phyloP scores from a whole-genome alignment of 2,113 vertebrate genomes.

The Clinocottus analis region DNA sequence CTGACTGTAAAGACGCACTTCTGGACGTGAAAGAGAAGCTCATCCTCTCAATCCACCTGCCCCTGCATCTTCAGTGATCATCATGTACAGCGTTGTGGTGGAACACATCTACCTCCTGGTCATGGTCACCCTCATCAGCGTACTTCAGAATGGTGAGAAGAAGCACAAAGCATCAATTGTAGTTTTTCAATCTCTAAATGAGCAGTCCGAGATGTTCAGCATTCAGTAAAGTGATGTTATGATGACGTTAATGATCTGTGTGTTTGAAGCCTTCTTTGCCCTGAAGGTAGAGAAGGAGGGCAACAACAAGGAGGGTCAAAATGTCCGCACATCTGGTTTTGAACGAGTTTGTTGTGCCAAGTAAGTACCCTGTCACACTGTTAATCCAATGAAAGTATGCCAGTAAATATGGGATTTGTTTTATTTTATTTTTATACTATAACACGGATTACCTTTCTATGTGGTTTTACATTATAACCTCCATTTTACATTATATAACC shows the following conservation, averaged over 20 bases:
- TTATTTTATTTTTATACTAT: background rate
- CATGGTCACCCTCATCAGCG: slow-evolving; percentile 90
- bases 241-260: background rate
- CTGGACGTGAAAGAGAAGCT: slow-evolving; percentile 22
- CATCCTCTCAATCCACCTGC: slow-evolving; percentile 9
- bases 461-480: slow-evolving; percentile 41
- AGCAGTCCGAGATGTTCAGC: background rate
- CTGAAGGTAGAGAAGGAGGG: slow-evolving; percentile 92
- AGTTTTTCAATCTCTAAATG: background rate
- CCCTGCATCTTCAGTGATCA: background rate
- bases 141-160: slow-evolving; percentile 91
- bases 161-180: too few relatives aligned
- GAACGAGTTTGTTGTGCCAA: slow-evolving; percentile 92
- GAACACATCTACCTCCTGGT: slow-evolving; percentile 88
- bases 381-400: background rate
- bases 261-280: slow-evolving; percentile 88
- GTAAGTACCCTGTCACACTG: slow-evolving; percentile 82
- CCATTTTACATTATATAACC: background rate
- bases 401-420: background rate
- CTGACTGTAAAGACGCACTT: background rate
- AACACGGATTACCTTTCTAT: slow-evolving; percentile 34
- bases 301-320: slow-evolving; percentile 76
- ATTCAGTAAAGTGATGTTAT: background rate
- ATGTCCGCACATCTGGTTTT: slow-evolving; percentile 78
- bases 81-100: slow-evolving; percentile 86